Conservation (phyloP, 2,888 invertebrate species). For the Hydroisotoma schaefferi region DNA sequence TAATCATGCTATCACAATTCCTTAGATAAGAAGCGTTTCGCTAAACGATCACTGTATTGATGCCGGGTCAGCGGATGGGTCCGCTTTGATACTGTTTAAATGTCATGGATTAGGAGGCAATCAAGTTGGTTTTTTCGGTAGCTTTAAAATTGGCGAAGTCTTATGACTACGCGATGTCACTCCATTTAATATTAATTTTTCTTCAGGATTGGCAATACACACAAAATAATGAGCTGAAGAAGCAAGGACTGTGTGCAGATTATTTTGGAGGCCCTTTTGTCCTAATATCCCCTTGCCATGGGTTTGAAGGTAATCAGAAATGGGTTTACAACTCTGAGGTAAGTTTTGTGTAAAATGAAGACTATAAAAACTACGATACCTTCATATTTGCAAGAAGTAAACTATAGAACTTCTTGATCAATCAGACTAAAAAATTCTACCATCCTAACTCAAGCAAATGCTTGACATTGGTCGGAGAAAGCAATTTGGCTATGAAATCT, state of each 20-base stretch:
- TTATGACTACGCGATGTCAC: not conserved
- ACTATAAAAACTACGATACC: not conserved
- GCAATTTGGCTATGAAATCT: not conserved
- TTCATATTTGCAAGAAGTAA: not conserved
- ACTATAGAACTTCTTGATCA: not conserved
- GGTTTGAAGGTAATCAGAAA: constrained; percentile 20
- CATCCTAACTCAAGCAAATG: not conserved
- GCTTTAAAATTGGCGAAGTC: not conserved
- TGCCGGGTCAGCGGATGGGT: not conserved
- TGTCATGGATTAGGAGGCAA: constrained; percentile 26
- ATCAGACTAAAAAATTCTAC: not conserved
- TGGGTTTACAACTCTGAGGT: constrained; percentile 18
- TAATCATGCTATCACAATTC: no score
- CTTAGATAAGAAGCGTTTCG: constrained; percentile 13
- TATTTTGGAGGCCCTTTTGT: constrained; percentile 13
- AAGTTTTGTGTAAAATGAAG: not conserved
- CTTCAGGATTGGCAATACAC: constrained; percentile 16
- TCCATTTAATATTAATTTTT: not conserved
- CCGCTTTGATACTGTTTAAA: not conserved
- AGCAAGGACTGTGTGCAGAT: constrained; percentile 14
- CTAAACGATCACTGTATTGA: constrained; percentile 13
- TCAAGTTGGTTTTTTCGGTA: constrained; percentile 6
- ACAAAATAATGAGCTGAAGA: constrained; percentile 8
- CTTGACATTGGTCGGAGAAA: not conserved
- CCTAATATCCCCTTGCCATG: constrained; percentile 18